These are phyloP conservation scores for Fukomys damarensis DNA, from an alignment of 2,113 vertebrate species.

Conservation along the genomic window DNA sequence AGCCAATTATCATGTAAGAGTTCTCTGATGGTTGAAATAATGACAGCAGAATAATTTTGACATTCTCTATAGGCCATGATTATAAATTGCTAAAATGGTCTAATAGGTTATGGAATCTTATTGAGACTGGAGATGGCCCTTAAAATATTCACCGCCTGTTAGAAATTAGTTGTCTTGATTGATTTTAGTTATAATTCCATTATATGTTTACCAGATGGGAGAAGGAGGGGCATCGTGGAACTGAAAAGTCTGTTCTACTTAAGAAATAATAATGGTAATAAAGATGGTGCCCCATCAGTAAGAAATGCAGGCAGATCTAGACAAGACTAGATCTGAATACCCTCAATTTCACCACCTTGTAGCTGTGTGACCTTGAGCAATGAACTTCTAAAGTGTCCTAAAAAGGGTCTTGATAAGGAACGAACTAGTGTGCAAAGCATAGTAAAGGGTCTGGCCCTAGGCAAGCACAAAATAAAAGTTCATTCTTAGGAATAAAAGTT, in stretches of 20 bases:
- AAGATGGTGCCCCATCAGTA: neutral
- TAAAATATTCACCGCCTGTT: conserved; percentile 74
- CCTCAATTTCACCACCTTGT: neutral
- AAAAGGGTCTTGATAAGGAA: neutral
- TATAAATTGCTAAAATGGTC: conserved; percentile 68
- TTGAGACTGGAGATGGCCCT: conserved; percentile 55
- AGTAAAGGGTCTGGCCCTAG: neutral
- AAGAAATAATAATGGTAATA: conserved; percentile 34
- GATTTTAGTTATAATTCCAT: conserved; percentile 69
- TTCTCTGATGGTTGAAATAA: conserved; percentile 56
- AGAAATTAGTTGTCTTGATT: conserved; percentile 68
- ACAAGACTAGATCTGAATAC: neutral
- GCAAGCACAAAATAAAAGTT: neutral
- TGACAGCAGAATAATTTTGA: conserved; percentile 65
- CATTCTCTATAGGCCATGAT: conserved; percentile 57
- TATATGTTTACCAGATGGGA: conserved; percentile 59
- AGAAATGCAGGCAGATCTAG: neutral
- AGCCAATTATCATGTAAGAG: conserved; percentile 70
- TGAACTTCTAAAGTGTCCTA: neutral
- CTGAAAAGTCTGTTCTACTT: conserved; percentile 8
- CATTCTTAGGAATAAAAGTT: neutral
- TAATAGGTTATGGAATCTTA: conserved; percentile 64
- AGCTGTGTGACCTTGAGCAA: neutral
- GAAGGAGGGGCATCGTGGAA: neutral
- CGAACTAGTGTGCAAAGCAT: neutral